Base-by-base conservation (phyloP, 2,113 vertebrate species). In the Phylloscopus whistleri region DNA sequence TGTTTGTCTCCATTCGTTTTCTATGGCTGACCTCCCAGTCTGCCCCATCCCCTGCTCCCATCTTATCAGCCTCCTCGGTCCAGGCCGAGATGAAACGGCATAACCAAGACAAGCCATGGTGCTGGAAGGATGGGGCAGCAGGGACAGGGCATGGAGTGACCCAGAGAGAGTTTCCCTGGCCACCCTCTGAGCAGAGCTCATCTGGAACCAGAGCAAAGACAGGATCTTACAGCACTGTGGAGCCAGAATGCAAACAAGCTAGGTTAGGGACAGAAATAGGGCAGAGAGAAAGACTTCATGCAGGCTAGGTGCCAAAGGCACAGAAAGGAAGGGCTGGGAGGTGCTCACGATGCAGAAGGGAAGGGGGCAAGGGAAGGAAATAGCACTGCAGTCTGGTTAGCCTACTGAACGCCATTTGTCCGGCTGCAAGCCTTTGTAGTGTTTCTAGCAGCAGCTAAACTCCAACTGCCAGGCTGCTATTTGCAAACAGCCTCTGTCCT, bases 171-270 rank as follows among this genome's bases (percentile, higher is more conserved):
- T 4, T 67, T 62, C 41, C 87, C 80, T 18, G 22, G 67, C 46
- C 37, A 35, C 20, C 30, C 63, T 73, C 55, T 11, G 26, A 90
- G 59, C 62, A 43, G 58, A 82, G 48, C 60, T 91, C n/a, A 4
- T 59, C 86, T 51, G 48, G 46, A 87, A 55, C 28, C 89, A 76
- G 51, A 77, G 87, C 56, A 66, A 83, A 80, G 67, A 33, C 39
- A 53, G 63, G 51, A 69, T 86, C 82, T 83, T 39, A 43, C 30
- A 86, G 82, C 0, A 0, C 85, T 77, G 88, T 17, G n/a, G 75
- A 94, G 80, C 46, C 85, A 85, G 96, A 94, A 95, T 56, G 75
- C 93, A 91, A 94, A 96, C 87, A 76, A 95, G 95, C 74, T 79
- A 37, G 84, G 91, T 77, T 89, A 85, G 74, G 91, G 78, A 95